A percentile compares a stretch with the other conserved stretches of the same genome.
Evolutionary conservation across 2,113 vertebrate species (phyloP).

Genomic region (Poeciliopsis turrubarensis): DNA sequence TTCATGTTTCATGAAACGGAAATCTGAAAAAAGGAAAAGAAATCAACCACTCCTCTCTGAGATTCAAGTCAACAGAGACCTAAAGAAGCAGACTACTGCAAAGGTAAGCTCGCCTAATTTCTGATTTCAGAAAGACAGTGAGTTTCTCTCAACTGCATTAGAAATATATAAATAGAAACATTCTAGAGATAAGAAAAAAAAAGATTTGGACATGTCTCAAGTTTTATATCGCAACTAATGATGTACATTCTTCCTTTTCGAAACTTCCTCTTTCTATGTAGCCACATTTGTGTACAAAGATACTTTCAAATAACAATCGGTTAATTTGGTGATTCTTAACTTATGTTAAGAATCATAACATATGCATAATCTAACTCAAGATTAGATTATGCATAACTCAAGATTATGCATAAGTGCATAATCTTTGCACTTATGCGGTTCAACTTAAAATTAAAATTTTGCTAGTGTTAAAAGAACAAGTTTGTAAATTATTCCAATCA

Average conservation of each 20-base stretch:
- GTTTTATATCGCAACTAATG: background rate
- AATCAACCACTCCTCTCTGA: background rate
- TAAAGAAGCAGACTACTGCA: background rate
- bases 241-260: background rate
- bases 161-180: background rate
- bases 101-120: constrained; percentile 17
- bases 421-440: background rate
- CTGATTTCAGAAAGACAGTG: background rate
- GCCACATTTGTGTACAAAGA: background rate
- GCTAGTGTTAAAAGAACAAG: background rate
- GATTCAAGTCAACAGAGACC: background rate
- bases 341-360: too few relatives aligned
- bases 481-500: background rate
- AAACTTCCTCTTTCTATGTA: background rate
- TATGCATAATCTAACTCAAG: too few relatives aligned
- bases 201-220: background rate
- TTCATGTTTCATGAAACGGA: constrained; percentile 11
- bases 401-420: too few relatives aligned
- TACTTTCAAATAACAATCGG: too few relatives aligned
- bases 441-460: background rate
- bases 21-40: background rate
- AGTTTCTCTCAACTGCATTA: background rate
- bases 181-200: background rate
- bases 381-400: too few relatives aligned
- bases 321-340: too few relatives aligned